Evolutionary conservation across 2,113 vertebrate genomes (phyloP).

Genomic region (Nothocercus julius): DNA sequence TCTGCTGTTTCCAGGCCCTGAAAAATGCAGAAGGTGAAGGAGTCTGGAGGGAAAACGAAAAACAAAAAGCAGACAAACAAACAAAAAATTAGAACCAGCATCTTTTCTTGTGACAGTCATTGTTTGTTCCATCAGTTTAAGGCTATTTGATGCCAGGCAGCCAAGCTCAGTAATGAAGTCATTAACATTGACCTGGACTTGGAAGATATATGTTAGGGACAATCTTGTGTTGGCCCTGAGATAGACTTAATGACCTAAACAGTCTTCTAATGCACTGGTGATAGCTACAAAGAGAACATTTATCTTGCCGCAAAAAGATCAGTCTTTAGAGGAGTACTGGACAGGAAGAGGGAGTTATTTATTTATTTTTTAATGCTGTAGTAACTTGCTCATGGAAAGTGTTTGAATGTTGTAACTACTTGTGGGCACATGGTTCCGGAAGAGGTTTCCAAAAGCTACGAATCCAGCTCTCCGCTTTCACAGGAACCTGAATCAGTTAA

Average conservation of each 20-base stretch:
- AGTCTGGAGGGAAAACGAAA: not conserved
- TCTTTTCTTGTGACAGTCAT: not conserved
- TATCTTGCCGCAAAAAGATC: not conserved
- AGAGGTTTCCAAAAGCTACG: rapidly evolving
- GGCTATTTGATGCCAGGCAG: not conserved
- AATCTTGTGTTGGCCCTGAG: not conserved
- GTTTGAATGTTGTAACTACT: not conserved
- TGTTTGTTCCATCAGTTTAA: not conserved
- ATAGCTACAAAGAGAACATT: not conserved
- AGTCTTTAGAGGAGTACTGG: not conserved
- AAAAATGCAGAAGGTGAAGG: slow-evolving; percentile 33
- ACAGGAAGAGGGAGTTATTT: not conserved
- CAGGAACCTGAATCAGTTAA: not conserved
- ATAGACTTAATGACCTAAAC: not conserved
- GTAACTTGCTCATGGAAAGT: not conserved
- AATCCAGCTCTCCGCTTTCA: not conserved
- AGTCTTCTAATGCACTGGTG: not conserved
- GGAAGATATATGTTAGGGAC: not conserved
- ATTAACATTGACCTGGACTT: not conserved
- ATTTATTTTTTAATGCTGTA: not conserved
- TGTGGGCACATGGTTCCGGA: not conserved
- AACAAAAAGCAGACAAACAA: not conserved
- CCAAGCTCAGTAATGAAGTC: not conserved
- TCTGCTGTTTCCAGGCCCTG: slow-evolving; percentile 10
- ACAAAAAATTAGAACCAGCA: not conserved